Evolutionary conservation across 2,888 invertebrate genomes (phyloP).

Genomic region (Cepaea hortensis): DNA sequence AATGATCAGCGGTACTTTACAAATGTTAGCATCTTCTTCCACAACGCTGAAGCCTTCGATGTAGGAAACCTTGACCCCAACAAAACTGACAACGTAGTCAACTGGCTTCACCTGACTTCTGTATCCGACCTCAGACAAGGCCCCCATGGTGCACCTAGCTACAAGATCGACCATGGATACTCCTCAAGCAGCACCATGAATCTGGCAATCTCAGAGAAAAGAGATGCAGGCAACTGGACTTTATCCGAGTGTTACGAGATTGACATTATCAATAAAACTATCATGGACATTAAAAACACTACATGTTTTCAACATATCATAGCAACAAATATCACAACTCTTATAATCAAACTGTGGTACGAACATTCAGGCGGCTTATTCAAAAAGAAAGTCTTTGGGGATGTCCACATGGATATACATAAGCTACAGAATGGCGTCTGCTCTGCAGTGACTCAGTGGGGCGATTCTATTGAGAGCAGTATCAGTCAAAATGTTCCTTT

Average conservation of each 20-base stretch:
- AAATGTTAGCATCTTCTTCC: slow-evolving; percentile 47
- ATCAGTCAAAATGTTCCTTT: slow-evolving; percentile 37
- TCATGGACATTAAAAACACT: slow-evolving; percentile 43
- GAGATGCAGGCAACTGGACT: slow-evolving; percentile 11
- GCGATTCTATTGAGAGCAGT: slow-evolving; percentile 42
- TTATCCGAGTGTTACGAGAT: slow-evolving; percentile 59
- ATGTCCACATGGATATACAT: slow-evolving; percentile 62
- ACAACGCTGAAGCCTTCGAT: slow-evolving; percentile 58
- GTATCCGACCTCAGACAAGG: slow-evolving; percentile 47
- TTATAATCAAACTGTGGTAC: slow-evolving; percentile 61
- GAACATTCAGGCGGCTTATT: slow-evolving; percentile 54
- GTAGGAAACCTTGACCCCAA: slow-evolving; percentile 21
- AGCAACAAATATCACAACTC: slow-evolving; percentile 43
- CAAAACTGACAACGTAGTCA: slow-evolving; percentile 32
- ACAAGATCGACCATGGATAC: slow-evolving; percentile 26
- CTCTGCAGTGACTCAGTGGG: background rate
- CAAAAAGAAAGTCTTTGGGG: slow-evolving; percentile 64
- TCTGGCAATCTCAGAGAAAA: slow-evolving; percentile 30
- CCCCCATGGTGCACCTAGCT: background rate
- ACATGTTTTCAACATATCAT: slow-evolving; percentile 48
- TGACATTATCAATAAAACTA: slow-evolving; percentile 42
- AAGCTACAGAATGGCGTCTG: slow-evolving; percentile 33
- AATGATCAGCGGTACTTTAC: slow-evolving; percentile 66
- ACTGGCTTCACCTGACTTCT: slow-evolving; percentile 58
- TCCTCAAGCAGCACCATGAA: background rate